Evolutionary conservation across 1,140 invertebrate genomes (phyloP).

Genomic region (Drosophila trapezifrons): DNA sequence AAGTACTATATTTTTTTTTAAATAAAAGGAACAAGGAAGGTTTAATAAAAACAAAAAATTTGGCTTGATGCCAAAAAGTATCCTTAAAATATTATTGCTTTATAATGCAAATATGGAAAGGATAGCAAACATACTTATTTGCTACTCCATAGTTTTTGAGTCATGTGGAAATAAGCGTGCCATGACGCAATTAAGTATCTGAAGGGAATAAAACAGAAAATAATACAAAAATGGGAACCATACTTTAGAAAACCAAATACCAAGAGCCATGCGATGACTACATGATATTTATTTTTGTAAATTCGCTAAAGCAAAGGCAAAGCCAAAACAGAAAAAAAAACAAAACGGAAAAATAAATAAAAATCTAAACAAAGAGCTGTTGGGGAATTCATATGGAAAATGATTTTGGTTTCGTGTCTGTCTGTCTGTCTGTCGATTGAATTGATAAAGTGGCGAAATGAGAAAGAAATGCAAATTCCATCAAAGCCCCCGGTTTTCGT

Average conservation of each 20-base stretch:
- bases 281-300: constrained; percentile 57
- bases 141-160: background rate
- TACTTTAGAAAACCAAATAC: constrained; percentile 19
- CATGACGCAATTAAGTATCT: constrained; percentile 41
- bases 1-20: no score
- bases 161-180: constrained; percentile 10
- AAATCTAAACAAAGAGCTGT: constrained; percentile 57
- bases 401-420: constrained; percentile 24
- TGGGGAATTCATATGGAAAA: constrained; percentile 33
- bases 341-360: constrained; percentile 9
- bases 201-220: constrained; percentile 13
- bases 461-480: constrained; percentile 60
- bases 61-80: no score
- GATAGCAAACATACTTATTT: background rate
- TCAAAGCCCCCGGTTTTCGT: constrained; percentile 25
- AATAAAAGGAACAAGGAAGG: no score
- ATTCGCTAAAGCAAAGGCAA: constrained; percentile 25
- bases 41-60: no score
- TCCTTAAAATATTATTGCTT: background rate
- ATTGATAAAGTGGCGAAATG: constrained; percentile 35
- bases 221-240: constrained; percentile 16
- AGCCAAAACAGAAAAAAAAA: background rate
- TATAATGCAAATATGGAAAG: background rate
- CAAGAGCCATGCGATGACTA: constrained; percentile 50
- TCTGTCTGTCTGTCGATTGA: constrained; percentile 20